Percentiles rank a stretch among this genome's conserved stretches.
Evolutionary conservation across 2,888 invertebrate genomes (phyloP).

Genomic region (Cloeon dipterum): DNA sequence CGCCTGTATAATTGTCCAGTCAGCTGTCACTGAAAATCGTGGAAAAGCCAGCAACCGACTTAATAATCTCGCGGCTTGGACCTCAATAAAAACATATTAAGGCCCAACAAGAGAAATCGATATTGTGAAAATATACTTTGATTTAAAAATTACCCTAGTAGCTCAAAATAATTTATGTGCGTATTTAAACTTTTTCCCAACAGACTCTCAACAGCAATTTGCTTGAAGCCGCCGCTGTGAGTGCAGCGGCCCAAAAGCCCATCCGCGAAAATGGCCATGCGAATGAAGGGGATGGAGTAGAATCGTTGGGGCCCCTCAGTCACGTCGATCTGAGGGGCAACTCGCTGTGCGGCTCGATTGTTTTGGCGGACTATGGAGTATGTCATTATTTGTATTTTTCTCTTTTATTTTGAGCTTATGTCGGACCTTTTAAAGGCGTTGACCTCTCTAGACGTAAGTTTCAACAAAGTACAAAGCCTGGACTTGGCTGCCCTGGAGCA

Average conservation of each 20-base stretch:
- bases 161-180: too few species aligned
- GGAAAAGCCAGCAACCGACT: too few species aligned
- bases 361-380: constrained; percentile 67
- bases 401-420: too few species aligned
- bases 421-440: too few species aligned
- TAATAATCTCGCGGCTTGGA: too few species aligned
- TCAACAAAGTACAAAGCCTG: constrained; percentile 60
- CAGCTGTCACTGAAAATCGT: too few species aligned
- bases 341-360: constrained; percentile 58
- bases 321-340: constrained; percentile 56
- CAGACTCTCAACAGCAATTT: constrained; percentile 8
- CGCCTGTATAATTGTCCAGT: too few species aligned
- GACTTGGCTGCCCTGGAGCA: constrained; percentile 59
- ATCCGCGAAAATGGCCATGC: constrained; percentile 8
- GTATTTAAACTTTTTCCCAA: background rate
- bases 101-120: too few species aligned
- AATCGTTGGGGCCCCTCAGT: constrained; percentile 31
- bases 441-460: constrained; percentile 49
- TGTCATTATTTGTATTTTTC: constrained; percentile 17
- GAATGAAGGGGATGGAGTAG: background rate
- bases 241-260: constrained; percentile 2
- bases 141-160: too few species aligned
- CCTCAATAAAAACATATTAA: too few species aligned
- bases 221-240: constrained; percentile 1
- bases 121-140: too few species aligned